These are phyloP conservation scores for Pollenia amentaria DNA, from an alignment of 2,888 invertebrate genomes.

Conservation along the genomic window DNA sequence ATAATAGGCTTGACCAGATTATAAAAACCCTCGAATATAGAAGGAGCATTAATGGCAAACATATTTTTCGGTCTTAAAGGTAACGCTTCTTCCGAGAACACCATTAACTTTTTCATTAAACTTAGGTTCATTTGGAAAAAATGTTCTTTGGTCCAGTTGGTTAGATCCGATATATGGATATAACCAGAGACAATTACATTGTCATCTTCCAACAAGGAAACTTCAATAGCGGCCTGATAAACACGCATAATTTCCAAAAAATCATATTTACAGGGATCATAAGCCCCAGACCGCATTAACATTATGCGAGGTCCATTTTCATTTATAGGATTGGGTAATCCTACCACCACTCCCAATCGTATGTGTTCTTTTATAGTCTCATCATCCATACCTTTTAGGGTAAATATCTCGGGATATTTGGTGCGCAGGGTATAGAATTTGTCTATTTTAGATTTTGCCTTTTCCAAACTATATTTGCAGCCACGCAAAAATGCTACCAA, in stretches of 20 bases:
- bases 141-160: constrained; percentile 85
- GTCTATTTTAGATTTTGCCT: constrained; percentile 86
- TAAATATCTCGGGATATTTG: constrained; percentile 86
- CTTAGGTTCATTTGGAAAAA: constrained; percentile 86
- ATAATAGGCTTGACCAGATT: constrained; percentile 87
- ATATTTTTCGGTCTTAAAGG: constrained; percentile 87
- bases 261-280: constrained; percentile 84
- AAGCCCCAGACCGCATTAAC: constrained; percentile 85
- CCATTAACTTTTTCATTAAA: constrained; percentile 86
- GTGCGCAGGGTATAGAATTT: constrained; percentile 86
- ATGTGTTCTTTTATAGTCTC: constrained; percentile 75
- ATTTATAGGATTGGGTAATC: constrained; percentile 80
- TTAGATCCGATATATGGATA: constrained; percentile 86
- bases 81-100: constrained; percentile 86
- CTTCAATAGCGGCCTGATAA: constrained; percentile 86
- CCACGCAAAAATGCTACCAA: constrained; percentile 85
- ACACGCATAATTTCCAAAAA: constrained; percentile 85
- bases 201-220: constrained; percentile 87
- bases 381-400: constrained; percentile 77
- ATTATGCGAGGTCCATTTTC: constrained; percentile 85
- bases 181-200: constrained; percentile 85
- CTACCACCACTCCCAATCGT: constrained; percentile 75
- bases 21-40: constrained; percentile 86
- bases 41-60: constrained; percentile 86
- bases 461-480: constrained; percentile 86